These are phyloP conservation scores for Nomada hirtipes DNA, from an alignment of 2,888 invertebrate species.

Conservation along the genomic window DNA sequence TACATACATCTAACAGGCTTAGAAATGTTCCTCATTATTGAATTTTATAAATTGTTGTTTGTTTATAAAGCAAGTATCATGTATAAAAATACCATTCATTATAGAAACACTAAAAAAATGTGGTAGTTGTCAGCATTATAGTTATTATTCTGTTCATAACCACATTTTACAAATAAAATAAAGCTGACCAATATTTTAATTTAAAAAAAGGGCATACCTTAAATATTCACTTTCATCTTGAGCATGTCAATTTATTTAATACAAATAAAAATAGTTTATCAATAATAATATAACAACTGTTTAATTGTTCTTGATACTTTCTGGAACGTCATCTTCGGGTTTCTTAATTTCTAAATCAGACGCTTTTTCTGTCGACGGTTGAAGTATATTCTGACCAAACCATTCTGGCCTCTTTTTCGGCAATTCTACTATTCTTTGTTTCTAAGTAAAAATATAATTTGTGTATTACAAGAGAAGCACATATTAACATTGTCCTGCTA, in stretches of 20 bases:
- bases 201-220: constrained; percentile 2
- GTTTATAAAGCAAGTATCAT: neutral
- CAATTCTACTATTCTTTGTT: constrained; percentile 93
- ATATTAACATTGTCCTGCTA: neutral
- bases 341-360: constrained; percentile 90
- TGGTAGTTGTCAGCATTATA: constrained; percentile 24
- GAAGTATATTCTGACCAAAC: constrained; percentile 94
- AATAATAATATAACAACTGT: neutral
- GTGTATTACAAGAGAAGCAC: neutral
- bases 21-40: constrained; percentile 38
- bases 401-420: constrained; percentile 93
- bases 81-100: neutral
- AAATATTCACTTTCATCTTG: constrained; percentile 23
- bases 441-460: constrained; percentile 76
- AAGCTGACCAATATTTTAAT: constrained; percentile 22
- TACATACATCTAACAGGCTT: constrained; percentile 12
- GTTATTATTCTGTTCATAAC: constrained; percentile 44
- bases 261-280: constrained; percentile 18
- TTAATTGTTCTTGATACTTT: constrained; percentile 14
- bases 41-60: constrained; percentile 48
- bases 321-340: constrained; percentile 87
- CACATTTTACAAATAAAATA: constrained; percentile 22
- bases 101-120: constrained; percentile 1
- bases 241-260: neutral
- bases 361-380: constrained; percentile 90